Evolutionary conservation across 2,888 invertebrate genomes (phyloP).

Genomic region (Dicyrtomina minuta): DNA sequence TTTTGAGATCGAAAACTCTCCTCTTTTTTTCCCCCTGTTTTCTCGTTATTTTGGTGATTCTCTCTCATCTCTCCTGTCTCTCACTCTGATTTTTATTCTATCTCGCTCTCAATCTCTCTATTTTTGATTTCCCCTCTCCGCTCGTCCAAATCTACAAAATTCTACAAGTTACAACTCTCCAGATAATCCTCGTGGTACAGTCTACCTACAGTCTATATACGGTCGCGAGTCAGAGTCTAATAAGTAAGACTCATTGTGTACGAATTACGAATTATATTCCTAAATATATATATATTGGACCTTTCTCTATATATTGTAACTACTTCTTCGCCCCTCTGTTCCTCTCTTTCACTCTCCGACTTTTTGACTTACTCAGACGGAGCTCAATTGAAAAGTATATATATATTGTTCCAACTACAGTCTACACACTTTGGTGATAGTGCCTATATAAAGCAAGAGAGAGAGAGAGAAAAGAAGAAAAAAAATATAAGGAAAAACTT

Average conservation of each 20-base stretch:
- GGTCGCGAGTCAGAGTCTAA: background rate
- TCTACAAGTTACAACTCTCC: no score
- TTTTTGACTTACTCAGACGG: background rate
- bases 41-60: no score
- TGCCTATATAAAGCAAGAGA: no score
- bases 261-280: no score
- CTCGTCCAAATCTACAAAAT: background rate
- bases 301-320: conserved; percentile 3
- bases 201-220: no score
- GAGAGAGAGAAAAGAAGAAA: no score
- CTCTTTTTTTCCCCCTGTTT: conserved; percentile 4
- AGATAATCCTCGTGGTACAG: no score
- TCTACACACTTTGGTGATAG: conserved; percentile 12
- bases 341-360: background rate
- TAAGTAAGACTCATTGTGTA: no score
- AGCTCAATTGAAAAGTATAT: no score
- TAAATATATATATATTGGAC: no score
- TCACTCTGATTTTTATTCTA: conserved; percentile 1
- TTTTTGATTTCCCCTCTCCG: conserved; percentile 11
- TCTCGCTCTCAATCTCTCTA: conserved; percentile 7
- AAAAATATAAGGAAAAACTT: no score
- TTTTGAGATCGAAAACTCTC: no score
- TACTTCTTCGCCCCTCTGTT: background rate
- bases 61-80: background rate
- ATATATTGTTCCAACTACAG: background rate